Base-by-base conservation (phyloP, 2,888 invertebrate genomes). In the Carabus problematicus region DNA sequence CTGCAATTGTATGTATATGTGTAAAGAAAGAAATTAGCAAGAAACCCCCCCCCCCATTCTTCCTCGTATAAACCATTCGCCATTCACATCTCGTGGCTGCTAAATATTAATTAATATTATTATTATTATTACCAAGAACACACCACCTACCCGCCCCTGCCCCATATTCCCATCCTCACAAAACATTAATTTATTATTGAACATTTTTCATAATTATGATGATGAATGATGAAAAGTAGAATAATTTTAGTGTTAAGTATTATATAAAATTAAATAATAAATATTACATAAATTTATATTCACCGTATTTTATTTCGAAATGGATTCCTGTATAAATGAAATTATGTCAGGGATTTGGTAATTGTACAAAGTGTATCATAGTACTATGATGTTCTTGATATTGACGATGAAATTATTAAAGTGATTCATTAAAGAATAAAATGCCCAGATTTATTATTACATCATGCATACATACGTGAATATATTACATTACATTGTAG, bases 251-350 rank as follows among this genome's bases (percentile, higher is more conserved):
- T 77, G 76, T 78, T 79, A 79, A 79, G 79, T 75, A 79, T 79
- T 79, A 79, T 79, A 78, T 77, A 77, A 79, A 71, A 72, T 78
- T 77, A 75, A 77, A 74, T 76, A 78, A 78, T 76, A 77, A 77
- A 78, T 73, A 75, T 73, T 75, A 77, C 76, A 74, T 72, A 74
- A 76, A 76, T 70, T 64, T 70, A 63, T 66, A 70, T 67, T 68
- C 49, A 62, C 29, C 56, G 61, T 63, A 61, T 66, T 68, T 68
- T 62, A 67, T 67, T 67, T 67, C 60, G 52, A 52, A 52, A 52
- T 52, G 16, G 18, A 52, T 52, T 29, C 29, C 29, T 59, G 59
- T 40, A 66, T 66, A 47, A 66, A 56, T 40, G 55, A 55, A 41
- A 58, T 66, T 49, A 52, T 9, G 19, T 16, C 52, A 52, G 52